phyloP scores from a whole-genome alignment of 2,113 vertebrate genomes.

The Ranitomeya variabilis region DNA sequence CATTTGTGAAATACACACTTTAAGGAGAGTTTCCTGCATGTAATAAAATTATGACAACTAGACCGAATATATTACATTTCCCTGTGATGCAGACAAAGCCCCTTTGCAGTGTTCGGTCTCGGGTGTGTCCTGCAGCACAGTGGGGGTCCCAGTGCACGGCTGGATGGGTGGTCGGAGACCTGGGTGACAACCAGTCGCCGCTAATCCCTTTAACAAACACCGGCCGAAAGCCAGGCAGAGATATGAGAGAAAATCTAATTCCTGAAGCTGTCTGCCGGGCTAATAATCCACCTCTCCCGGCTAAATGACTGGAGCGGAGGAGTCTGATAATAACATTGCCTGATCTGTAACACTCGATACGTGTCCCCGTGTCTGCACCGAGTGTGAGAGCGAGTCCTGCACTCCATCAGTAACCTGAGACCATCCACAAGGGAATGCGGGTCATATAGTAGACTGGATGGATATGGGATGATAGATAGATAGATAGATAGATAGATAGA shows the following conservation, averaged over 20 bases:
- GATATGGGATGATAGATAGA: no score
- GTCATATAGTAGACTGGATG: no score
- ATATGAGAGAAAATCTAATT: conserved; percentile 19
- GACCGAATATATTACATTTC: no score
- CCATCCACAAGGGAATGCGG: no score
- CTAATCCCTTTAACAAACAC: conserved; percentile 21
- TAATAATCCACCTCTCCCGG: conserved; percentile 12
- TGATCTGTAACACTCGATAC: background rate
- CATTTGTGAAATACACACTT: no score
- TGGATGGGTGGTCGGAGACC: background rate
- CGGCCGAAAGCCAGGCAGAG: background rate
- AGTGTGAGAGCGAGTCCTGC: background rate
- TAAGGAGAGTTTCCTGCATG: no score
- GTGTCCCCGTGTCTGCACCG: background rate
- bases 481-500: no score
- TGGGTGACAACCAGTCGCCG: background rate
- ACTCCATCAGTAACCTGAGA: no score
- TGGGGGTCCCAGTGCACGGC: background rate
- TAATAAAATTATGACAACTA: no score
- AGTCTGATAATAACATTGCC: background rate
- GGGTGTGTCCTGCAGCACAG: background rate
- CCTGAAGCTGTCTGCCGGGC: conserved; percentile 24
- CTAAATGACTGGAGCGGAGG: background rate
- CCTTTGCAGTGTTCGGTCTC: background rate
- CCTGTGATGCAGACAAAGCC: no score